These are phyloP conservation scores for Theonella swinhoei DNA, from an alignment of 37 sponge, comb jelly and placozoan genomes.

Conservation along the genomic window DNA sequence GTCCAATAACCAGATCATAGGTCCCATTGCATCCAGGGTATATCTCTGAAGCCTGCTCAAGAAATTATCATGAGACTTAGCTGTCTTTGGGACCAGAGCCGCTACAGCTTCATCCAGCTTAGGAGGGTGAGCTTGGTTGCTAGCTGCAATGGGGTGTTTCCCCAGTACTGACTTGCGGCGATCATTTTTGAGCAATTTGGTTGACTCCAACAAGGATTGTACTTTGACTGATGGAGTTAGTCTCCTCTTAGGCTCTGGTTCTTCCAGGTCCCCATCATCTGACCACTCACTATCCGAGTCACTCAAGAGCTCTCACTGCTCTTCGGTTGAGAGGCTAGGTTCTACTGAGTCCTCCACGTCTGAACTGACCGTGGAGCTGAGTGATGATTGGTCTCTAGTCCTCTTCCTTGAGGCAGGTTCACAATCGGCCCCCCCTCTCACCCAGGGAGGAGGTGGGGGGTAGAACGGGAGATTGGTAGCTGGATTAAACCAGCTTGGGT, in stretches of 20 bases:
- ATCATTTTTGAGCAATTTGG: slow-evolving; percentile 23
- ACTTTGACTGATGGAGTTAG: too few species aligned
- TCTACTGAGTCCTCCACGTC: background rate
- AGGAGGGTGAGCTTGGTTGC: too few species aligned
- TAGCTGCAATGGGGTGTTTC: slow-evolving; percentile 8
- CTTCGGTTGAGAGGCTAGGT: background rate
- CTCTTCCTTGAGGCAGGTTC: too few species aligned
- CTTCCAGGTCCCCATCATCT: too few species aligned
- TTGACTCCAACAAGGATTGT: too few species aligned
- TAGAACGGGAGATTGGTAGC: background rate
- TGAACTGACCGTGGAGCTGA: too few species aligned
- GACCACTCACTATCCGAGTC: too few species aligned
- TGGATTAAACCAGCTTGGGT: too few species aligned
- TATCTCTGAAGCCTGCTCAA: slow-evolving; percentile 22
- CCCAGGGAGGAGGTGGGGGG: background rate
- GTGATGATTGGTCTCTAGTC: too few species aligned
- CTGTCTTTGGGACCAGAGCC: slow-evolving; percentile 17
- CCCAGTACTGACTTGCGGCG: background rate
- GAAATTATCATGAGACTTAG: slow-evolving; percentile 14
- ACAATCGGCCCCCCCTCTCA: too few species aligned
- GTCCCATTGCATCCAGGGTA: slow-evolving; percentile 17
- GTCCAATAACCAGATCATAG: background rate
- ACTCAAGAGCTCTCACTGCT: background rate
- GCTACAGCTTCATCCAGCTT: too few species aligned
- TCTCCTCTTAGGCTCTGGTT: too few species aligned